phyloP scores from a whole-genome alignment of 2,113 vertebrate genomes.

The Collichthys lucidus region DNA sequence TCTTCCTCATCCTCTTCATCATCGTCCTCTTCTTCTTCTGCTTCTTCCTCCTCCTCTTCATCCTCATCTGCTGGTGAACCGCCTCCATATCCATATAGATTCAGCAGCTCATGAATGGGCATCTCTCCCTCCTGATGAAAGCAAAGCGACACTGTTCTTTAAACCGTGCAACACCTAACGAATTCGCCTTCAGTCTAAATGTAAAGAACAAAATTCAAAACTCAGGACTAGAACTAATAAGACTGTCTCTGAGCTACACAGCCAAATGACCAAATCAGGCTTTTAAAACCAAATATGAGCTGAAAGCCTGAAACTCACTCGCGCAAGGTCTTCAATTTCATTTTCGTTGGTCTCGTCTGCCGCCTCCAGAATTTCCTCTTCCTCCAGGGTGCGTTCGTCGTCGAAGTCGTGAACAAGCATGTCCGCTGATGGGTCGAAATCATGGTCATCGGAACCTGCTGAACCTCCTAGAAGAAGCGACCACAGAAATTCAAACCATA shows the following conservation, averaged over 20 bases:
- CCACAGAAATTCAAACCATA: background rate
- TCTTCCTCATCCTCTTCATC: conserved; percentile 91
- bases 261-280: background rate
- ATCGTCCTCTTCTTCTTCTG: conserved; percentile 91
- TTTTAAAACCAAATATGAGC: background rate
- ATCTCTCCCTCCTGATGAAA: conserved; percentile 92
- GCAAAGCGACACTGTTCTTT: background rate
- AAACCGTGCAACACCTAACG: background rate
- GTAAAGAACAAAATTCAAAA: background rate
- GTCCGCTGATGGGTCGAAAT: conserved; percentile 97
- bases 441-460: conserved; percentile 93
- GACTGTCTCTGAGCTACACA: background rate
- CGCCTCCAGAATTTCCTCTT: conserved; percentile 96
- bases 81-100: conserved; percentile 92
- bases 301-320: conserved; percentile 83
- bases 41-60: conserved; percentile 87
- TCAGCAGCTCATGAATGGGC: conserved; percentile 97
- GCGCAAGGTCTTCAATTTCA: conserved; percentile 96
- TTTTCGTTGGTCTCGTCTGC: conserved; percentile 93
- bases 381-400: conserved; percentile 96
- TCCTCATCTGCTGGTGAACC: conserved; percentile 90
- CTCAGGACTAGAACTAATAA: background rate
- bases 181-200: background rate
- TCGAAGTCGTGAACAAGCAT: conserved; percentile 99
- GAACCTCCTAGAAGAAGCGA: conserved; percentile 85